Base-by-base conservation (phyloP, 2,888 invertebrate genomes). In the Agonopterix arenella region DNA sequence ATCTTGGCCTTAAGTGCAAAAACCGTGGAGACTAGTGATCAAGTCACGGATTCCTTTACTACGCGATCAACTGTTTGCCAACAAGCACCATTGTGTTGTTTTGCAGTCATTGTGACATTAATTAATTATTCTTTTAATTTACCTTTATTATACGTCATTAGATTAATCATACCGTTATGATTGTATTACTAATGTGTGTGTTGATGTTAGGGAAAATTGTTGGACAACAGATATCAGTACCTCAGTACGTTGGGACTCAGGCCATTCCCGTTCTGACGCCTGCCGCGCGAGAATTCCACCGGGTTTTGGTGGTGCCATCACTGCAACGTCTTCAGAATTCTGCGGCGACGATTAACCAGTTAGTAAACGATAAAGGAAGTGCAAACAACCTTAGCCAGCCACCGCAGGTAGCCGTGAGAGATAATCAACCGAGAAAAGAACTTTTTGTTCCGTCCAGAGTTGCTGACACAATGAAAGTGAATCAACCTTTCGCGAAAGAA, bases 1-100 rank as follows among this genome's bases (percentile, higher is more conserved):
- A 58, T 48, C 66, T 70, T 70, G 68, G 65, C 76, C 73, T 75
- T 79, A 73, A 75, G 62, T 71, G 73, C 75, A 76, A 79, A 77
- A 76, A 74, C 57, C 64, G 68, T 73, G 70, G 73, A 68, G 64
- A 58, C 64, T 62, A 67, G 61, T 61, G 62, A 64, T 64, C 66
- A 68, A 68, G 62, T 68, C 68, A 64, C 62, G 56, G 62, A 62
- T 64, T 64, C 63, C 63, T 73, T 44, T 78, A 77, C 71, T 77
- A 71, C 71, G 62, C 58, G 60, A 61, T 61, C 68, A 74, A 66
- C 68, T 73, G 72, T 75, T 74, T 73, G 63, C 56, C 61, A 61
- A 69, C 61, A 56, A 70, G 64, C 71, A 73, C 67, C 68, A 61
- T 65, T 62, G 60, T 62, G 56, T 28, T 5, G 28, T 28, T 28